phyloP scores from a whole-genome alignment of 2,113 vertebrate genomes.

The Alouatta palliata region DNA sequence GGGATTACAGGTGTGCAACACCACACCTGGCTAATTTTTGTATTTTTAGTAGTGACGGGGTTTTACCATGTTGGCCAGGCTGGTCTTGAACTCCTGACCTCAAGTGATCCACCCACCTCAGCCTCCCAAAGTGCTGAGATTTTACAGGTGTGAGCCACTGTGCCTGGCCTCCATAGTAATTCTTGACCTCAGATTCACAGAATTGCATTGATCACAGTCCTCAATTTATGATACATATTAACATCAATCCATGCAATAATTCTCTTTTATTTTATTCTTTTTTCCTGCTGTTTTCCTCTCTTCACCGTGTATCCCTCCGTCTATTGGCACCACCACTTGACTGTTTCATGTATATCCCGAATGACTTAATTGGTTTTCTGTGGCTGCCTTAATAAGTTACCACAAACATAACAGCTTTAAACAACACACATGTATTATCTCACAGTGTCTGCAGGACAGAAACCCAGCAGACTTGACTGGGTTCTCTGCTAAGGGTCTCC shows the following conservation, averaged over 20 bases:
- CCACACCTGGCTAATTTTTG: too few species aligned
- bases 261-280: background rate
- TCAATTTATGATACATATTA: background rate
- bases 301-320: background rate
- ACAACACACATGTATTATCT: background rate
- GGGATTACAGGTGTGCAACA: too few species aligned
- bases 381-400: background rate
- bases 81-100: too few species aligned
- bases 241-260: background rate
- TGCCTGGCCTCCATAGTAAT: background rate
- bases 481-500: background rate
- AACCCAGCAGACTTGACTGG: background rate
- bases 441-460: background rate
- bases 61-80: too few species aligned
- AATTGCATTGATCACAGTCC: background rate
- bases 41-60: too few species aligned
- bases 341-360: background rate
- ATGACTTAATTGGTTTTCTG: background rate
- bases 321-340: background rate
- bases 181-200: background rate
- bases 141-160: too few species aligned
- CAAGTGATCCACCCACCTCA: too few species aligned
- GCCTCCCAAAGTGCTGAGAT: too few species aligned
- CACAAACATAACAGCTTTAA: background rate
- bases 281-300: background rate